Base-by-base conservation (phyloP, 2,797 vertebrate genomes). In the Poecilia picta region DNA sequence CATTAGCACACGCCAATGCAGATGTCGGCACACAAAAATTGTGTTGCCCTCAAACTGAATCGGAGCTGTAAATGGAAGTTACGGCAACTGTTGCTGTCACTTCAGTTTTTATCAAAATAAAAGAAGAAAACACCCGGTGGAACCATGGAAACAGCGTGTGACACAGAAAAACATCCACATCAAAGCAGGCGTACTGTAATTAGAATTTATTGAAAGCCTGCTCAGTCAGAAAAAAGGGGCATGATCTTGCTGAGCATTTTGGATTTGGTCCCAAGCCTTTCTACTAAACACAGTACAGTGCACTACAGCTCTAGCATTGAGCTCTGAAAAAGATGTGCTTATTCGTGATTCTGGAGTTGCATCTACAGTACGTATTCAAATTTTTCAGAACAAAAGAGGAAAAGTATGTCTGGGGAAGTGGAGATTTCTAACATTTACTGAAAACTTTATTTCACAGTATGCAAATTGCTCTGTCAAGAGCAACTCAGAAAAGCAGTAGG, bases 1-100 rank as follows among this genome's bases (percentile, higher is more conserved):
- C 92, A 94, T 94, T 94, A 93, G 91, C 91, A 88, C 94, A 94
- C 91, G 91, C 94, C 92, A 95, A 92, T 91, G 93, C 89, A 93
- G 91, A 95, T 92, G 94, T 94, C 93, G 94, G 86, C 84, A 84
- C 85, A 88, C 88, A 89, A 91, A 93, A 92, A 93, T 93, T 91
- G 87, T 90, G 83, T 89, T 93, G 93, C 92, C 93, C 92, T 93
- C 89, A 92, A 91, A 93, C 92, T 85, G 88, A 89, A 90, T 93
- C 88, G 31, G 85, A 92, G 88, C 93, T 91, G 92, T 93, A 91
- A 93, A 93, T 90, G 90, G 91, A 92, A 93, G 93, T 94, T 93
- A 90, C 89, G 88, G 91, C 91, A 92, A 89, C 91, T 90, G 84
- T 85, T 80, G 92, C 93, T 95, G 94, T 95, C 94, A 94, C 92